Evolutionary conservation across 92 coral and sea anemone genomes (phyloP).

Genomic region (Epizoanthus rinbou): DNA sequence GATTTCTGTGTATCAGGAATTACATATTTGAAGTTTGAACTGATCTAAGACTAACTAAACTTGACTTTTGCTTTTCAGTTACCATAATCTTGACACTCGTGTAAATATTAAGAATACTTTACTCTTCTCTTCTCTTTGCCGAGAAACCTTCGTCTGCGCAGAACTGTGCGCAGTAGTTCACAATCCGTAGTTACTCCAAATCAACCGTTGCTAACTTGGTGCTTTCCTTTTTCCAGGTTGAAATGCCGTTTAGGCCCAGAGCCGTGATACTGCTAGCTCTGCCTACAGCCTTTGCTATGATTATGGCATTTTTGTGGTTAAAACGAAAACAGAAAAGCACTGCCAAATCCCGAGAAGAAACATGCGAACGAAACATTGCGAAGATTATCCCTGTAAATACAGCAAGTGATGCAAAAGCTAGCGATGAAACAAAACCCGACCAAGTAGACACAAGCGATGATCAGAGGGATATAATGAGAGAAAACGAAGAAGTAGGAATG

Average conservation of each 20-base stretch:
- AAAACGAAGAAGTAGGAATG: conserved; percentile 9
- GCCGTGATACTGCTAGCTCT: conserved; percentile 64
- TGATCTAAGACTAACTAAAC: too few species aligned
- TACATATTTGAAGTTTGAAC: too few species aligned
- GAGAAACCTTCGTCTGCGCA: too few species aligned
- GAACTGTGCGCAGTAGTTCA: too few species aligned
- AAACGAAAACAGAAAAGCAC: conserved; percentile 48
- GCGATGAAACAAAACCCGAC: conserved; percentile 10
- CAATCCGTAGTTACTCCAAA: too few species aligned
- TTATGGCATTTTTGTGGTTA: conserved; percentile 70
- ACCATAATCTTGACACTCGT: too few species aligned
- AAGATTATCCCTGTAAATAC: conserved; percentile 26
- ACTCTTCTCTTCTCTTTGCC: too few species aligned
- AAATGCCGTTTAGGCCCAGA: conserved; percentile 76
- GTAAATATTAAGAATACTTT: too few species aligned
- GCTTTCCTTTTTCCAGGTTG: conserved; percentile 34
- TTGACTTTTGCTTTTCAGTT: too few species aligned
- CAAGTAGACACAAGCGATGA: conserved; percentile 3
- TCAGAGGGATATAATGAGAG: not conserved
- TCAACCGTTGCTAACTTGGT: not conserved
- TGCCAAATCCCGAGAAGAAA: conserved; percentile 20
- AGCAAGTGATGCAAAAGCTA: not conserved
- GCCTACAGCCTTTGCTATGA: conserved; percentile 73
- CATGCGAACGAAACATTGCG: not conserved
- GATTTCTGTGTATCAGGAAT: too few species aligned